Percentiles rank a stretch among this genome's conserved stretches.
Conservation (phyloP, 2,888 invertebrate genomes). For the Scaptomyza parva region DNA sequence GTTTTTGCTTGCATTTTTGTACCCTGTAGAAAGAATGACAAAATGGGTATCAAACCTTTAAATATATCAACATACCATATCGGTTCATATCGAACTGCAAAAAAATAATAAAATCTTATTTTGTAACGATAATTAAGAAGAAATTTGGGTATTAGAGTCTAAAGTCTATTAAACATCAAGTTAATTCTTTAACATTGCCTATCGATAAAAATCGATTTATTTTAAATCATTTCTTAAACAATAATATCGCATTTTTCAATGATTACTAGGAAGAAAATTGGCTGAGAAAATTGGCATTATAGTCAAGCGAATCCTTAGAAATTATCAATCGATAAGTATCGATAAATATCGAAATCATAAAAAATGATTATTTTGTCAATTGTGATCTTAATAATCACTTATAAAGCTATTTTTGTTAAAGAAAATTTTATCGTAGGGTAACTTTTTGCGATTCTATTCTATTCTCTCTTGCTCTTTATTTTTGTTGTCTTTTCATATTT, state of each 20-base stretch:
- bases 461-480: background rate
- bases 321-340: background rate
- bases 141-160: background rate
- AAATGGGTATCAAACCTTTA: no score
- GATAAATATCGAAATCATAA: background rate
- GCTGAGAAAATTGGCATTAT: no score
- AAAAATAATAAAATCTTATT: no score
- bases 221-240: no score
- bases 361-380: background rate
- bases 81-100: no score
- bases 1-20: slow-evolving; percentile 50
- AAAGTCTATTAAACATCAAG: background rate
- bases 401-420: background rate
- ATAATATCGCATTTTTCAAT: no score
- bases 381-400: background rate
- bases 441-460: no score
- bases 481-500: slow-evolving; percentile 23
- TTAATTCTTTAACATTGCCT: background rate
- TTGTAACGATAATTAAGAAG: no score
- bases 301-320: no score
- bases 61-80: no score
- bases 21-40: slow-evolving; percentile 14
- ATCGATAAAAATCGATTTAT: slow-evolving; percentile 1
- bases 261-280: no score
- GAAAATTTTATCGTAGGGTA: background rate